Base-by-base conservation (phyloP, 2,797 vertebrate species). In the Botia almorhae region DNA sequence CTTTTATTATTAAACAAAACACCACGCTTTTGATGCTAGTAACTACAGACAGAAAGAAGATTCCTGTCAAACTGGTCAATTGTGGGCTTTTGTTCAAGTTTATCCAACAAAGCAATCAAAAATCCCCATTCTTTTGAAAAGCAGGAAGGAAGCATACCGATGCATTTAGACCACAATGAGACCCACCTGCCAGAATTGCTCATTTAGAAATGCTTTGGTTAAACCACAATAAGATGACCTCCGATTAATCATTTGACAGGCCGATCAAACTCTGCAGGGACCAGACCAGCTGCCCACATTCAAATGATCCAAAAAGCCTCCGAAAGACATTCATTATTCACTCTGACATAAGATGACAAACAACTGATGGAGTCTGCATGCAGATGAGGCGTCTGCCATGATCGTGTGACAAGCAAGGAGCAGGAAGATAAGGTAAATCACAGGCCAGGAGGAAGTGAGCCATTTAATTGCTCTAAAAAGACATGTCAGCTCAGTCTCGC, bases 401-500 rank as follows among this genome's bases (percentile, higher is more conserved):
- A 89, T 85, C 72, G 53, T 80, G 56, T 85, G 89, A 91, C 88
- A 88, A 90, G 86, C 53, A 26, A 84, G 78, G 88, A 77, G 84
- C 69, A 36, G 84, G 65, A 69, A 85, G 89, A 92, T 92, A 91
- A 89, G 87, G 87, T 91, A 91, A 91, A 92, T 92, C 88, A 89
- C 86, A 87, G 88, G 85, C 84, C 85, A 69, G 86, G 85, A 88
- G 87, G 91, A 91, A 87, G 84, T 85, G 87, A 92, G 89, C 90
- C 85, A 83, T 91, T 93, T 91, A 91, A 92, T 91, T 92, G 90
- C 86, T 82, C 69, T 84, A 87, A 90, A 80, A 87, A 91, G 89
- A 90, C 82, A 46, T 87, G 87, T 87, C 88, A 87, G 78, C 74
- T 89, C 89, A 84, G 89, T 88, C 86, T 85, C 80, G 13, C 72